Conservation (phyloP, 2,797 vertebrate genomes). For the Intellagama lesueurii region DNA sequence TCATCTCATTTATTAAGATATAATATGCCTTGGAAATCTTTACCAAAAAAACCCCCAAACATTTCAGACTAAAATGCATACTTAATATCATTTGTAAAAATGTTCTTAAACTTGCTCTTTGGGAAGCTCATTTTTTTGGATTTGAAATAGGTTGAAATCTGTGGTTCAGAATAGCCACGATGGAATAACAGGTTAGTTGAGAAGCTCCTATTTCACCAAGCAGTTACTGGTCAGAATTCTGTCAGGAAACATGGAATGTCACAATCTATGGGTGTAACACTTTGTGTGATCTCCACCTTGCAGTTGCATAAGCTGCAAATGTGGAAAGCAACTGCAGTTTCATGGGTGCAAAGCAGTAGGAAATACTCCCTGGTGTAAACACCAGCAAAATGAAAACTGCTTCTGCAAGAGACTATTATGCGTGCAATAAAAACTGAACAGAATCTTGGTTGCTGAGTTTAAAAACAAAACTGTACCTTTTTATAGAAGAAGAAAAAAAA, state of each 20-base stretch:
- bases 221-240: background rate
- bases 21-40: background rate
- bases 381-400: no score
- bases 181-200: background rate
- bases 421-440: rapidly evolving
- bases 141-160: background rate
- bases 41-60: background rate
- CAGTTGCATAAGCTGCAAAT: no score
- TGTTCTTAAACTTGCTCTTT: background rate
- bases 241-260: no score
- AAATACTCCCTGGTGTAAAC: no score
- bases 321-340: no score
- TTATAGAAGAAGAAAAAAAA: background rate
- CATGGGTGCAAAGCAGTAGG: no score
- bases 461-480: constrained; percentile 27
- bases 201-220: rapidly evolving
- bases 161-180: background rate
- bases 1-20: no score
- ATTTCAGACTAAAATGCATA: background rate
- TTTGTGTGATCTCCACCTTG: no score
- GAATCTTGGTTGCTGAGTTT: background rate
- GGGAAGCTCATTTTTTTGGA: background rate
- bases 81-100: background rate
- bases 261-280: no score
- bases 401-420: no score